A percentile compares a stretch with the other conserved stretches of the same genome.
Conservation (phyloP, 2,113 vertebrate genomes). For the Rattus rattus region DNA sequence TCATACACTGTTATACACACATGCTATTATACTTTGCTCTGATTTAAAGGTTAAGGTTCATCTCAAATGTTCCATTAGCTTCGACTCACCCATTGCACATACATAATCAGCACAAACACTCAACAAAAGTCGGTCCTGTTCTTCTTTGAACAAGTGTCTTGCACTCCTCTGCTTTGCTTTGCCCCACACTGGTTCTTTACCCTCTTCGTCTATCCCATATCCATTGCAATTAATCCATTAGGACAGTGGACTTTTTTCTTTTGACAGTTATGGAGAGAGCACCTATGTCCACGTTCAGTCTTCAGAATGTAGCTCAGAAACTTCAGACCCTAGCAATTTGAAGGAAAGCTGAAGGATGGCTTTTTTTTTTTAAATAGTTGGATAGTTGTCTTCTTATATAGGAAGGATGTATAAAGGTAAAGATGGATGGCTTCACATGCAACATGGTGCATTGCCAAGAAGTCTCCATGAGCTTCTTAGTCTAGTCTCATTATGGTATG, state of each 20-base stretch:
- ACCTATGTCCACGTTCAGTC: neutral
- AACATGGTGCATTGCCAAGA: neutral
- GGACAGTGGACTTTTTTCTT: neutral
- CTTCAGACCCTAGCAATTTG: neutral
- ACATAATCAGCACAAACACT: neutral
- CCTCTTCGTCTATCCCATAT: neutral
- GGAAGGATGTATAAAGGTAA: neutral
- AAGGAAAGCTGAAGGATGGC: neutral
- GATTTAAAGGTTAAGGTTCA: neutral
- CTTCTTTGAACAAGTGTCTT: neutral
- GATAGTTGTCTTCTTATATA: no score
- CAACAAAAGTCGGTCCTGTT: neutral
- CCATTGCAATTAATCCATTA: neutral
- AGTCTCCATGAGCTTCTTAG: neutral
- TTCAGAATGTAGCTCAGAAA: neutral
- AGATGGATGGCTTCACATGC: neutral
- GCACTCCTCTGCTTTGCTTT: neutral
- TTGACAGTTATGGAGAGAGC: neutral
- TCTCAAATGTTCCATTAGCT: neutral
- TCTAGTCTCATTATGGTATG: neutral
- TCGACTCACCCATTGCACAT: neutral
- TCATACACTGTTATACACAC: neutral
- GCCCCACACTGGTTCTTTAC: neutral
- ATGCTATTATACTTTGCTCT: neutral
- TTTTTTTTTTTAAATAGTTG: neutral